These are phyloP conservation scores for Synergus gifuensis DNA, from an alignment of 2,888 invertebrate genomes.

Conservation along the genomic window DNA sequence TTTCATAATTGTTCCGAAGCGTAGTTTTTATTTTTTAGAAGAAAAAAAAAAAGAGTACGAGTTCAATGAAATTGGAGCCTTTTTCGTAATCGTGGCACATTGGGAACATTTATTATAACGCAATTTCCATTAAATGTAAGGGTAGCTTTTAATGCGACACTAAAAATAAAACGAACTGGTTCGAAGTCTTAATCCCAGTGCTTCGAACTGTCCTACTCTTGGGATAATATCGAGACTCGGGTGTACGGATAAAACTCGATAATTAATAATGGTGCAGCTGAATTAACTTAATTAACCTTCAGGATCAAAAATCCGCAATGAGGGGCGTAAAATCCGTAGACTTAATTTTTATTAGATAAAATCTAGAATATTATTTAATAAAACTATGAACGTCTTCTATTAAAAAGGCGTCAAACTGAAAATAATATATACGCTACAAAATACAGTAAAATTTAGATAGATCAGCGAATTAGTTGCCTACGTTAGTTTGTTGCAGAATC, in stretches of 20 bases:
- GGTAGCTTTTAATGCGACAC: conserved; percentile 42
- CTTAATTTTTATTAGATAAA: neutral
- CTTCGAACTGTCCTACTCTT: conserved; percentile 12
- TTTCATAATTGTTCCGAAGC: no score
- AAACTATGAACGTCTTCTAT: no score
- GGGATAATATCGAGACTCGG: conserved; percentile 21
- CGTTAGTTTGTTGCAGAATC: conserved; percentile 44
- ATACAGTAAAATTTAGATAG: neutral
- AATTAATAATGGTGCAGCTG: conserved; percentile 60
- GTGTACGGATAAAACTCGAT: conserved; percentile 45
- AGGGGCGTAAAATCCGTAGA: neutral
- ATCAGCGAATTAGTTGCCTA: neutral
- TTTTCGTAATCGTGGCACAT: conserved; percentile 18
- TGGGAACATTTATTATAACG: conserved; percentile 37
- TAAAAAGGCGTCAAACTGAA: no score
- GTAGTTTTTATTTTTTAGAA: no score
- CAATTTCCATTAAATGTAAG: conserved; percentile 46
- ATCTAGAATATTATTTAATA: no score
- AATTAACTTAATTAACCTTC: conserved; percentile 6
- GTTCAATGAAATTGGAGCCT: neutral
- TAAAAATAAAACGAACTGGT: conserved; percentile 43
- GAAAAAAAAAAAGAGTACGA: neutral
- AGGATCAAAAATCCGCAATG: neutral
- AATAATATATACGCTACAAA: no score
- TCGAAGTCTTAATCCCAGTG: conserved; percentile 40